Evolutionary conservation across 1,140 invertebrate species (phyloP), one percentile per base, ranked within the genome.

Genomic region (Ceratosolen solmsi): DNA sequence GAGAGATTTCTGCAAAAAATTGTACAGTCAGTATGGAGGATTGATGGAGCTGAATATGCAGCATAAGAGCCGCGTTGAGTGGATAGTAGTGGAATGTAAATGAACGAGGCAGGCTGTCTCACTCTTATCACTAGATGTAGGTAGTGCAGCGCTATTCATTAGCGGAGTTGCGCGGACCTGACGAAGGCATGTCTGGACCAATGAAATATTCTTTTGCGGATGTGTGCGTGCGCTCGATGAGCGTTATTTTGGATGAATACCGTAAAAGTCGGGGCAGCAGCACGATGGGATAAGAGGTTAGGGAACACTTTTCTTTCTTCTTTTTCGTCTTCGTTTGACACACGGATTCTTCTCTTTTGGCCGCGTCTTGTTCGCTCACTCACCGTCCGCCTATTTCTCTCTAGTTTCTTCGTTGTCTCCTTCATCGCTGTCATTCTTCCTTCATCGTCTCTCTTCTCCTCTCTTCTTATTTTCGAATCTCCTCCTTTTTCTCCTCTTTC

Each of bases 311-410:
- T 54, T 54, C 51, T 54, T 54, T 54, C 38, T 1, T 17, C 25
- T 71, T 49, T 27, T 27, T 1, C 25, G 9, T 1, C 25, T 49
- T 17, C n/a, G 5, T 17, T 54, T 54, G 51, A 54, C 9, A 13
- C 41, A 46, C 41, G 41, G 7, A 46, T 5, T 46, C 13, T 8
- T 46, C 41, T 46, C 41, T 46, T 46, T 46, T 1, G 2, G 3
- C 17, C n/a, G 20, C 22, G 30, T 72, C 54, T 60, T 33, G 20
- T 70, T 80, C 17, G 58, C 65, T 83, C 72, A 36, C 46, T 76
- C 73, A 58, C 73, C 70, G 60, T 63, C 74, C 15, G n/a, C 72
- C 22, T 30, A 68, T 83, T 83, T 11, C 49, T 65, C 60, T 22
- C 13, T 68, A 22, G 30, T 56, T 38, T 46, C n/a, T 38, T 46